phyloP scores from a whole-genome alignment of 2,113 vertebrate species.

The Phrynosoma platyrhinos region DNA sequence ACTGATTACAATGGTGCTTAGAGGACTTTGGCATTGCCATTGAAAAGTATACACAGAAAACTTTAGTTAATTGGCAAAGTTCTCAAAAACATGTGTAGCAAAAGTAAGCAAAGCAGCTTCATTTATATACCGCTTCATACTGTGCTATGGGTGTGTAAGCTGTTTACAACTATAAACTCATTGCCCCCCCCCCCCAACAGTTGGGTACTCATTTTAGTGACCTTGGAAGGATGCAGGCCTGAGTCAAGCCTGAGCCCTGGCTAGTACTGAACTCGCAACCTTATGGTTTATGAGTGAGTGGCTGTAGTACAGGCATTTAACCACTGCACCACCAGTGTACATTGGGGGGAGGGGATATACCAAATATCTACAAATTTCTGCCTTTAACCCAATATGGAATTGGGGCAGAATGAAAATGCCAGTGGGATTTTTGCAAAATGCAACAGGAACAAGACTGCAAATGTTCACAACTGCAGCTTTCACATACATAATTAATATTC shows the following conservation, averaged over 20 bases:
- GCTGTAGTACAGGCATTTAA: too few species aligned
- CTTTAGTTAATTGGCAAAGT: background rate
- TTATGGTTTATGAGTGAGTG: too few species aligned
- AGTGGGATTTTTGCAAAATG: background rate
- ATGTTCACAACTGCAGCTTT: background rate
- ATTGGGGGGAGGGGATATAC: background rate
- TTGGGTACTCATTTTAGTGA: too few species aligned
- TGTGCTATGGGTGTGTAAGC: too few species aligned
- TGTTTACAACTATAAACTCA: too few species aligned
- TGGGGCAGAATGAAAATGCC: background rate
- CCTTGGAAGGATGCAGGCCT: too few species aligned
- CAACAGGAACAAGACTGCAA: background rate
- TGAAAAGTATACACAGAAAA: background rate
- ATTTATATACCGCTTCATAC: too few species aligned
- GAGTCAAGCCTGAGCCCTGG: too few species aligned
- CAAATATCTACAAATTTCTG: background rate
- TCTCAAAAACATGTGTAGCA: background rate
- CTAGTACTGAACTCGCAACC: too few species aligned
- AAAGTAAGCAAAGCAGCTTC: too few species aligned
- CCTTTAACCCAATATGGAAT: background rate
- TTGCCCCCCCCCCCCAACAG: too few species aligned
- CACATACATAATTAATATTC: background rate
- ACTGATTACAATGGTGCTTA: background rate
- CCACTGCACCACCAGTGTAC: background rate
- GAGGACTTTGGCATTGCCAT: background rate